Evolutionary conservation across 2,113 vertebrate genomes (phyloP).

Genomic region (Sander vitreus): DNA sequence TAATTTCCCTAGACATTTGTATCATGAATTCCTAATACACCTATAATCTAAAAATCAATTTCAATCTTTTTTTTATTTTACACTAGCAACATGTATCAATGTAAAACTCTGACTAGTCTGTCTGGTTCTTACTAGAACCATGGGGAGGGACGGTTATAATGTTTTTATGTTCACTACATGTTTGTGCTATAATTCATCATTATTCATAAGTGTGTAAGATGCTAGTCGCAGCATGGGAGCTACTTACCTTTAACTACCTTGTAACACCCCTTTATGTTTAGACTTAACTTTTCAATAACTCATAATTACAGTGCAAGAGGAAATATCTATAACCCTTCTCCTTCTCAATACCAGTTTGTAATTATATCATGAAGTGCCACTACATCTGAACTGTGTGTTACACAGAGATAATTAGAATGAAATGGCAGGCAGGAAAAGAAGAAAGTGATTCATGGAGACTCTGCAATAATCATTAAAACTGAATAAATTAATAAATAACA

Average conservation of each 20-base stretch:
- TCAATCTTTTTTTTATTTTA: conserved; percentile 63
- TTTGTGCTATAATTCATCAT: conserved; percentile 42
- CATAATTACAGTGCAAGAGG: conserved; percentile 45
- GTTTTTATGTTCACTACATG: conserved; percentile 33
- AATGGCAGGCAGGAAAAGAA: conserved; percentile 14
- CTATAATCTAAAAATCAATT: conserved; percentile 78
- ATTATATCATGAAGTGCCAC: conserved; percentile 50
- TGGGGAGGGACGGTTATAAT: conserved; percentile 3
- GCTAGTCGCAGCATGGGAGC: conserved; percentile 2
- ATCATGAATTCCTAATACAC: conserved; percentile 76
- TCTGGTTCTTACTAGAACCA: conserved; percentile 8
- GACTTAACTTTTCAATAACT: conserved; percentile 55
- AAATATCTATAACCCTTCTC: conserved; percentile 24
- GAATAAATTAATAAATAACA: not conserved
- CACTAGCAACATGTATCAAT: conserved; percentile 54
- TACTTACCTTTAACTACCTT: conserved; percentile 35
- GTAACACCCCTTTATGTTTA: conserved; percentile 36
- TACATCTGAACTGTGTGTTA: conserved; percentile 41
- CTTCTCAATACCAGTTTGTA: conserved; percentile 32
- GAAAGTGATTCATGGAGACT: conserved; percentile 11
- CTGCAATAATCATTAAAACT: conserved; percentile 1
- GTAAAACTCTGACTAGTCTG: conserved; percentile 28
- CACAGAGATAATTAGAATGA: conserved; percentile 52
- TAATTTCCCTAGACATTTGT: conserved; percentile 76
- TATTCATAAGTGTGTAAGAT: conserved; percentile 29